phyloP scores from a whole-genome alignment of 2,797 vertebrate species.

The Lepilemur ruficaudatus region DNA sequence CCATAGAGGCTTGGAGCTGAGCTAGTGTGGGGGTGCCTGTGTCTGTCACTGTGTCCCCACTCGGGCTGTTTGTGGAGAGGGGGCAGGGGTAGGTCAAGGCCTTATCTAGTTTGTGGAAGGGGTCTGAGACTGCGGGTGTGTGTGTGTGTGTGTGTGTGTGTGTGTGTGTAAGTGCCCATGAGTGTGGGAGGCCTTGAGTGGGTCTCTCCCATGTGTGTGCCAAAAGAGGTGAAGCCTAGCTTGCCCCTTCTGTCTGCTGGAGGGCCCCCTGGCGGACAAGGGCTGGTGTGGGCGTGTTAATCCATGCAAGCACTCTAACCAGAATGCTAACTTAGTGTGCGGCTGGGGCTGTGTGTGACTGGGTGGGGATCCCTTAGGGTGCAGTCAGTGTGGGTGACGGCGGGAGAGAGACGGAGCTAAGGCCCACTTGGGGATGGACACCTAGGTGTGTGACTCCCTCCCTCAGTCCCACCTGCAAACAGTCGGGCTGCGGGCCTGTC shows the following conservation, averaged over 20 bases:
- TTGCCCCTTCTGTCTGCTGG: background rate
- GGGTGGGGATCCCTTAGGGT: background rate
- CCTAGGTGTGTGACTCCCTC: background rate
- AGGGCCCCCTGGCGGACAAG: constrained; percentile 29
- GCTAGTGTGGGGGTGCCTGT: background rate
- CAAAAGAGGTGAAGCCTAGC: background rate
- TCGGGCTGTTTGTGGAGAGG: background rate
- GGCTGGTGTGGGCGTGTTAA: background rate
- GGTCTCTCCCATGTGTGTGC: background rate
- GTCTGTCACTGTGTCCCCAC: background rate
- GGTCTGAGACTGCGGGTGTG: background rate
- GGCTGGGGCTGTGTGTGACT: background rate
- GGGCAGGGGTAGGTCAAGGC: background rate
- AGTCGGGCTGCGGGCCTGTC: background rate
- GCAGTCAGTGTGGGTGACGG: background rate
- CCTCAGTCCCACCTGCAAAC: background rate
- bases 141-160: background rate
- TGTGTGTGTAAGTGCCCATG: background rate
- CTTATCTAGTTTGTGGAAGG: background rate
- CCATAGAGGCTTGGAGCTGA: background rate
- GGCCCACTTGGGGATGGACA: background rate
- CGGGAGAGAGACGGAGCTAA: background rate
- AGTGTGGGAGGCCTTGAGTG: background rate
- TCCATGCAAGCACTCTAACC: background rate
- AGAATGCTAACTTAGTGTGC: background rate